phyloP scores from a whole-genome alignment of 2,888 invertebrate genomes.

The Brachyopa scutellaris region DNA sequence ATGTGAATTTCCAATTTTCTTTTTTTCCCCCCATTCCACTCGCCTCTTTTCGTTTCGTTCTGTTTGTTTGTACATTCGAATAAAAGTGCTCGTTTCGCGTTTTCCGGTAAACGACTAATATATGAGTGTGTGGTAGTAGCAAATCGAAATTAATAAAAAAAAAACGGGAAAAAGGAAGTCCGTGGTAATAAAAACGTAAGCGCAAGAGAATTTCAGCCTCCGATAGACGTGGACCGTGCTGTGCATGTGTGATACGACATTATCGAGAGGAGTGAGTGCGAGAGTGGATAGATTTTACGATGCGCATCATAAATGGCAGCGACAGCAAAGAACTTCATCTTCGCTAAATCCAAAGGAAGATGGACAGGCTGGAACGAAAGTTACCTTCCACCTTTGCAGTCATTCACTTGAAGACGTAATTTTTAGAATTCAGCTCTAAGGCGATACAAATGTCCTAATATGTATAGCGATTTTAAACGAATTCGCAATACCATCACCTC shows the following conservation, averaged over 20 bases:
- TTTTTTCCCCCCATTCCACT: not conserved
- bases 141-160: constrained; percentile 63
- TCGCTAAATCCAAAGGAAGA: constrained; percentile 2
- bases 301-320: constrained; percentile 33
- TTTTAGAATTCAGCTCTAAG: too few species aligned
- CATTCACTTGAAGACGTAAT: too few species aligned
- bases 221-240: too few species aligned
- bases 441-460: too few species aligned
- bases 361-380: constrained; percentile 6
- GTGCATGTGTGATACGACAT: constrained; percentile 3
- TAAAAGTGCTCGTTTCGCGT: constrained; percentile 58
- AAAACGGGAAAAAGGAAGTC: not conserved
- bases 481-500: too few species aligned
- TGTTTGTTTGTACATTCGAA: constrained; percentile 62
- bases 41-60: constrained; percentile 25
- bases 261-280: not conserved
- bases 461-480: too few species aligned
- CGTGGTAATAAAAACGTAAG: constrained; percentile 37
- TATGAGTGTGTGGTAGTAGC: constrained; percentile 12
- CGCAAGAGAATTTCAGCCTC: not conserved
- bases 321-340: constrained; percentile 12
- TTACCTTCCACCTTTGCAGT: too few species aligned
- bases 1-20: constrained; percentile 38
- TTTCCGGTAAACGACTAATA: constrained; percentile 37
- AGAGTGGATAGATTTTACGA: constrained; percentile 41